Evolutionary conservation across 2,888 invertebrate genomes (phyloP), one percentile per base, ranked within the genome.

Genomic region (Tiphia femorata): DNA sequence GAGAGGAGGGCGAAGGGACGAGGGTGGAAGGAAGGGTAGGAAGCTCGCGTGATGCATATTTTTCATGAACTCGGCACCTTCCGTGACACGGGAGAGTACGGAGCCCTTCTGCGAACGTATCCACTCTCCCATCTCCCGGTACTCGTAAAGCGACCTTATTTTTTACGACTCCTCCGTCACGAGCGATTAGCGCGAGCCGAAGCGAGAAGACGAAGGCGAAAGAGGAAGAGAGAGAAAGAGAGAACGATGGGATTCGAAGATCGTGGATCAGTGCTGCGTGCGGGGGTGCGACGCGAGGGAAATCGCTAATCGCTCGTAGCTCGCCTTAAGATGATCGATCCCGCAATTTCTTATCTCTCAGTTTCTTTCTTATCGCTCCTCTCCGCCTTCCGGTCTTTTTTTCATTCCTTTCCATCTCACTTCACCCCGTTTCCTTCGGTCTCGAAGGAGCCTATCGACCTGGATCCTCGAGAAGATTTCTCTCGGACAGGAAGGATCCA

Each of bases 61-160:
- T 75, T 73, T 78, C 75, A 69, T 65, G 73, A 79, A 74, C 75
- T 72, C 76, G 70, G 65, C 75, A 77, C 77, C 79, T 79, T 79
- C 72, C 81, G 81, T 81, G 81, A 80, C 78, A 78, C 76, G 75
- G 51, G 73, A 69, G 56, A 55, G 56, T 49, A 67, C 33, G 33
- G 68, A n/a, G 75, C 77, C 76, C 77, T 80, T 81, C 80, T 70
- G 69, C 78, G 79, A 81, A 80, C 70, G 61, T 76, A 71, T 70
- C 77, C 75, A 72, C 72, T 76, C 76, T 69, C 67, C 68, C 76
- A 76, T 80, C 80, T 79, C 77, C 76, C 66, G 65, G 74, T 79
- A 78, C 81, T 81, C 80, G 78, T 81, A 77, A 81, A 78, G 72
- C 73, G 78, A 79, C 75, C 76, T 77, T 72, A 73, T 72, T 73